A percentile compares a stretch with the other conserved stretches of the same genome.
Evolutionary conservation across 2,797 vertebrate species (phyloP).

Genomic region (Paguma larvata): DNA sequence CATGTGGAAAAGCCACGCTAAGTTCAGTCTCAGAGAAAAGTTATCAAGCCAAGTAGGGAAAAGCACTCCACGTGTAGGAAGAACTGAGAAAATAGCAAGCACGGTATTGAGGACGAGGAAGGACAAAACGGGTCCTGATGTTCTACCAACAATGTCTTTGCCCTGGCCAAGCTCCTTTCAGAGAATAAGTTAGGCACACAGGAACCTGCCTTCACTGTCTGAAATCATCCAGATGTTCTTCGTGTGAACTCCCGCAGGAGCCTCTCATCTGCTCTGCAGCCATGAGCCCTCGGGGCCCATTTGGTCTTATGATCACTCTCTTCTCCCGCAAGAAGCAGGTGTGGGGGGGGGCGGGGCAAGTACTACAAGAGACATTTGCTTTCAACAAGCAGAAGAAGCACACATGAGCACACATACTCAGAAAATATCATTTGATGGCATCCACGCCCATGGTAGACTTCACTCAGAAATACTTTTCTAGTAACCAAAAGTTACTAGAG

Average conservation of each 20-base stretch:
- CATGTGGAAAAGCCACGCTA: background rate
- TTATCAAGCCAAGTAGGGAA: background rate
- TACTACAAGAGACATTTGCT: background rate
- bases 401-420: background rate
- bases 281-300: background rate
- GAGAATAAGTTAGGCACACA: background rate
- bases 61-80: background rate
- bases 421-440: background rate
- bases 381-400: conserved; percentile 19
- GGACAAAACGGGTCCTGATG: background rate
- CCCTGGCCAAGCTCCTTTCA: background rate
- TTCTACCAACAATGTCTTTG: background rate
- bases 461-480: background rate
- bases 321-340: background rate
- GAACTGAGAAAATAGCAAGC: background rate
- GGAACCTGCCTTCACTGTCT: background rate
- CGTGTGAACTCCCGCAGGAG: background rate
- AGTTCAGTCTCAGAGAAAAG: conserved; percentile 11
- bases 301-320: background rate
- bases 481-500: background rate
- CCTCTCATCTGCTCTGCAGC: background rate
- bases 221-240: background rate
- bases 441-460: background rate
- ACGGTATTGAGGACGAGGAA: background rate
- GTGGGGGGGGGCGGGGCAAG: rapidly evolving